These are phyloP conservation scores for Clarias gariepinus DNA, from an alignment of 2,113 vertebrate genomes.

Conservation along the genomic window DNA sequence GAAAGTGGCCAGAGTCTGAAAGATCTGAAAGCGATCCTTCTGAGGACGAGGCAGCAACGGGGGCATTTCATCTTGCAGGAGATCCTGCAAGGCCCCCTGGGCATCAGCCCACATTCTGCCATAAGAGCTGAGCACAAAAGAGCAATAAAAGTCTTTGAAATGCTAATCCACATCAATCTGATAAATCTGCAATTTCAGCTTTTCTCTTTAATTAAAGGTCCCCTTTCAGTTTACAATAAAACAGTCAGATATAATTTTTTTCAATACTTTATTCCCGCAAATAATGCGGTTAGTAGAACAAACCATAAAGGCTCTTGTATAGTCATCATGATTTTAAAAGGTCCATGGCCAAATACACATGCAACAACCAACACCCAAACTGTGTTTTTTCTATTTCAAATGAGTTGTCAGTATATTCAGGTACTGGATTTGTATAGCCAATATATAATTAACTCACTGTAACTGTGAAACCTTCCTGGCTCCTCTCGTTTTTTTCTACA, in stretches of 20 bases:
- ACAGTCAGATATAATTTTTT: background rate
- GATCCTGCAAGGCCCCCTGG: conserved; percentile 71
- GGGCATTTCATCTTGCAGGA: conserved; percentile 73
- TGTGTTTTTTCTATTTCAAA: background rate
- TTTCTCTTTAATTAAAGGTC: background rate
- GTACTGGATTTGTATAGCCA: background rate
- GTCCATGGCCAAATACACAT: background rate
- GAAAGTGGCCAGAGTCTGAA: conserved; percentile 70
- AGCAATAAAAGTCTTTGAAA: background rate
- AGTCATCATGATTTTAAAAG: too few species aligned
- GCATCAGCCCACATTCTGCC: conserved; percentile 76
- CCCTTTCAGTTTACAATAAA: background rate
- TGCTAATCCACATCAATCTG: conserved; percentile 14
- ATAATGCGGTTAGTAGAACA: background rate
- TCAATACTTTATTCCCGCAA: background rate
- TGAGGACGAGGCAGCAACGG: conserved; percentile 56
- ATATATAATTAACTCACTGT: background rate
- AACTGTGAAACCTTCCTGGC: background rate
- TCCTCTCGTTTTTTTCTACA: background rate
- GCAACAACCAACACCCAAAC: background rate
- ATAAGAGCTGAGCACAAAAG: conserved; percentile 68
- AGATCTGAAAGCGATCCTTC: conserved; percentile 60
- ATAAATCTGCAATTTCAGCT: background rate
- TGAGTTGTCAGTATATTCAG: background rate
- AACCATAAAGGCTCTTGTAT: too few species aligned